Percentiles rank a stretch among this genome's conserved stretches.
Conservation (phyloP, 2,113 vertebrate species). For the Ictidomys tridecemlineatus region DNA sequence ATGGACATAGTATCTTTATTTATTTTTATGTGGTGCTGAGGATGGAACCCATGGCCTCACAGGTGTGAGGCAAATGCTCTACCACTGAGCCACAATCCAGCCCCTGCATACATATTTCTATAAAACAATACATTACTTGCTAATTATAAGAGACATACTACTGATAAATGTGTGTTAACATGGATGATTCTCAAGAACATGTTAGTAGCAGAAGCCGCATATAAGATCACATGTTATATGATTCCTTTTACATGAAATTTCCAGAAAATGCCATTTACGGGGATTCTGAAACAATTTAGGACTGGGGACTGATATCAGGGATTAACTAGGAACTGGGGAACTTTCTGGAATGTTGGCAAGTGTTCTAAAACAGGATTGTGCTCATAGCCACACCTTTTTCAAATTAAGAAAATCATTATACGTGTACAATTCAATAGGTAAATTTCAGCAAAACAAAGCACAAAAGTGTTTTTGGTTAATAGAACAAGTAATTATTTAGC, state of each 20-base stretch:
- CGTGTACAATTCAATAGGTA: background rate
- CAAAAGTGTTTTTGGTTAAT: conserved; percentile 21
- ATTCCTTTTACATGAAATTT: conserved; percentile 17
- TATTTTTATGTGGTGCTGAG: too few relatives aligned
- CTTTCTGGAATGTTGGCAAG: background rate
- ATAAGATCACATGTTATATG: background rate
- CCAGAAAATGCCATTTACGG: background rate
- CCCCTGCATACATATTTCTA: too few relatives aligned
- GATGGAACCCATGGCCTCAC: too few relatives aligned
- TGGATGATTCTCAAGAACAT: background rate
- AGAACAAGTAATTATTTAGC: background rate
- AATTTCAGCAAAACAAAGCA: background rate
- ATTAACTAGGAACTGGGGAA: background rate
- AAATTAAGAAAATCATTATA: conserved; percentile 5
- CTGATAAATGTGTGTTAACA: background rate
- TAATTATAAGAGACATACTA: background rate
- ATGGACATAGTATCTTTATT: too few relatives aligned
- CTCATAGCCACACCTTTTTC: background rate
- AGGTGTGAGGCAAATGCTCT: too few relatives aligned
- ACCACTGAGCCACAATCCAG: too few relatives aligned
- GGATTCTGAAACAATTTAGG: background rate
- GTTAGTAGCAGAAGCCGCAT: background rate
- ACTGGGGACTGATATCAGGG: background rate
- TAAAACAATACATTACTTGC: background rate
- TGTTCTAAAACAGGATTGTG: background rate